Evolutionary conservation across 2,888 invertebrate species (phyloP).

Genomic region (Syritta pipiens): DNA sequence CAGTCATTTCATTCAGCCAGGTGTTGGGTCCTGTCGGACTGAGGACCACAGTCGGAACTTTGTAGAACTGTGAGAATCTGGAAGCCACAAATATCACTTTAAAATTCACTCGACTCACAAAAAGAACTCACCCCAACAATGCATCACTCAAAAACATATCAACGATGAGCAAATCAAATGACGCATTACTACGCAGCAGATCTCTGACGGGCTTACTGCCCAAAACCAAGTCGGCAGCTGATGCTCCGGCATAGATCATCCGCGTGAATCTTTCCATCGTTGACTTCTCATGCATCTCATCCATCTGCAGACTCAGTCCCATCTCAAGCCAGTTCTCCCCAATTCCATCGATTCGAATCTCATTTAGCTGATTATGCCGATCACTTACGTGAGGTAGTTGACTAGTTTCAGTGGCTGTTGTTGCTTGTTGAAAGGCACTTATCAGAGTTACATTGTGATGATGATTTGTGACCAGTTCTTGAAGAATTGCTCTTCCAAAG

Average conservation of each 20-base stretch:
- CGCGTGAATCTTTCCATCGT: slow-evolving; percentile 77
- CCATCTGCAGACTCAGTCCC: slow-evolving; percentile 76
- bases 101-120: neutral
- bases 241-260: slow-evolving; percentile 77
- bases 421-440: slow-evolving; percentile 74
- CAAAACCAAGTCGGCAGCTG: slow-evolving; percentile 76
- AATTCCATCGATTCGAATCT: slow-evolving; percentile 75
- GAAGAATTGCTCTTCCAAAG: slow-evolving; percentile 75
- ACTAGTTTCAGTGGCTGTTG: slow-evolving; percentile 14
- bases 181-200: slow-evolving; percentile 73
- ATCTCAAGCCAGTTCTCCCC: slow-evolving; percentile 77
- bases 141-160: slow-evolving; percentile 81
- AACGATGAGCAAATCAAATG: slow-evolving; percentile 77
- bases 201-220: slow-evolving; percentile 74
- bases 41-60: slow-evolving; percentile 76
- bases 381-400: slow-evolving; percentile 70
- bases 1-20: slow-evolving; percentile 80
- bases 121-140: slow-evolving; percentile 74
- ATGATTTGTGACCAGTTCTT: slow-evolving; percentile 73
- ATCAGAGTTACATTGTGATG: slow-evolving; percentile 77
- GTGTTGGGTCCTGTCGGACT: slow-evolving; percentile 79
- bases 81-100: slow-evolving; percentile 27
- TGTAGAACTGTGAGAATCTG: slow-evolving; percentile 77
- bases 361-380: slow-evolving; percentile 71
- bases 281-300: slow-evolving; percentile 76